phyloP scores from a whole-genome alignment of 2,113 vertebrate genomes.

The Petrocephalus microphthalmus region DNA sequence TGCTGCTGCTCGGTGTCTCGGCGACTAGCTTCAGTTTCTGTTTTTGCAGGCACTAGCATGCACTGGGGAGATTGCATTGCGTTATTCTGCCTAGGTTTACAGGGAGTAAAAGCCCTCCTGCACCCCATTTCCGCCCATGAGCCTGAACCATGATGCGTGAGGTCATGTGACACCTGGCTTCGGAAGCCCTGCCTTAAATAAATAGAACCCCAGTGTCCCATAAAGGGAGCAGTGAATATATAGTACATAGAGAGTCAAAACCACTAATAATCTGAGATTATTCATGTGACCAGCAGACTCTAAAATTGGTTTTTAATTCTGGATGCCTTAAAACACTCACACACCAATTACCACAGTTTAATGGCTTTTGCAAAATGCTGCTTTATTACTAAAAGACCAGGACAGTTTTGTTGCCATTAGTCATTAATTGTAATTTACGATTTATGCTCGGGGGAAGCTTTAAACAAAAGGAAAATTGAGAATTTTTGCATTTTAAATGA shows the following conservation, averaged over 20 bases:
- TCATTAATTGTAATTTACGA: neutral
- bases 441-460: neutral
- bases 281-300: neutral
- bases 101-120: neutral
- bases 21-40: neutral
- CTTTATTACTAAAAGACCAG: neutral
- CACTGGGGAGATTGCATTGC: neutral
- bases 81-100: neutral
- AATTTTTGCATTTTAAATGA: conserved; percentile 4
- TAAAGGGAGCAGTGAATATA: neutral
- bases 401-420: conserved; percentile 4
- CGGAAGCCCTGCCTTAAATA: neutral
- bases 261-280: conserved; percentile 3
- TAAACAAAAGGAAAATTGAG: conserved; percentile 1
- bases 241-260: neutral
- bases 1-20: neutral
- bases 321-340: neutral
- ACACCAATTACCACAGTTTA: neutral
- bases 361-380: conserved; percentile 5
- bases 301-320: conserved; percentile 6
- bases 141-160: neutral
- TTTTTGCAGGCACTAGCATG: neutral
- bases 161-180: neutral
- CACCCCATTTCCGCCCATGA: neutral
- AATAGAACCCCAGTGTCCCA: too few species aligned